Evolutionary conservation across 2,888 invertebrate genomes (phyloP), one percentile per base, ranked within the genome.

Genomic region (Ditula angustiorana): DNA sequence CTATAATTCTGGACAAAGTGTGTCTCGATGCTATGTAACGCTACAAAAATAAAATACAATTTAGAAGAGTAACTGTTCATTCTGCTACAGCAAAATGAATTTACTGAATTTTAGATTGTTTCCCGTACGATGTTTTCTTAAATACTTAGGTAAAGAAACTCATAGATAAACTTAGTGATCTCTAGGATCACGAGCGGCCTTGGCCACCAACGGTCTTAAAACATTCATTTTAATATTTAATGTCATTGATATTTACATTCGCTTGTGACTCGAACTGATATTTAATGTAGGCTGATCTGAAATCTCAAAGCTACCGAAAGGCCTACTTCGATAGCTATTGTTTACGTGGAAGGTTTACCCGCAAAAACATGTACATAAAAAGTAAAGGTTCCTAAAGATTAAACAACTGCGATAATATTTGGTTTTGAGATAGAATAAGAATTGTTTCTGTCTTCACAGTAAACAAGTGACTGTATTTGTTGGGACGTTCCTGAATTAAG

Each of bases 301-400:
- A 73, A 74, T 75, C 75, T 77, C 68, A 71, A 76, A 75, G 69
- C 72, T 70, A 74, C 71, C 69, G 69, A 79, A 79, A 76, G 78
- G 61, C 71, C 74, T 74, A 74, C 78, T 77, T 70, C 73, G 70
- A 80, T 78, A 72, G 80, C 79, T 71, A 77, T 85, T 85, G 85
- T 83, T 80, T 78, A 71, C 76, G 76, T 75, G 65, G 68, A 82
- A 80, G 69, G 73, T 13, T 28, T 19, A 5, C 3, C 60, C 35
- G 47, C 61, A 56, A 57, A 46, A 62, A 61, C 61, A 61, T 49
- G 47, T 50, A 41, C 33, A 56, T 49, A 35, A 57, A 62, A 49
- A 59, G 56, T 56, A 37, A 56, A 62, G 62, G 37, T 57, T 24
- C 35, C n/a, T 53, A 46, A 44, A 62, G 61, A 56, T 62, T 37